phyloP scores from a whole-genome alignment of 2,797 vertebrate genomes.

The Ctenochaetus hawaiiensis region DNA sequence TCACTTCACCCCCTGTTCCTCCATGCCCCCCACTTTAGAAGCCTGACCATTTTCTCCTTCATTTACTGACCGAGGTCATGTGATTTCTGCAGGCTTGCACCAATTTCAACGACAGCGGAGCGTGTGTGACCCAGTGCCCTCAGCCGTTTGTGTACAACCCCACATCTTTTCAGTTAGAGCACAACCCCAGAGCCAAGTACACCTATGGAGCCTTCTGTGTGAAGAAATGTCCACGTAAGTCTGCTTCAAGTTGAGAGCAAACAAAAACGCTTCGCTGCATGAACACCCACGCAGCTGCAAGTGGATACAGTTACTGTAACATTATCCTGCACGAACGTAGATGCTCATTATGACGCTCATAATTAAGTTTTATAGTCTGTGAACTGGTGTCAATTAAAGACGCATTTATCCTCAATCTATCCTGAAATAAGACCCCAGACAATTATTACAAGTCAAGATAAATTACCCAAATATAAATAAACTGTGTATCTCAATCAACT shows the following conservation, averaged over 20 bases:
- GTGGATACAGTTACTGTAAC: neutral
- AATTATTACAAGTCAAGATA: conserved; percentile 49
- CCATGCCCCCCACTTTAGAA: neutral
- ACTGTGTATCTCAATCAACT: conserved; percentile 59
- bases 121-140: conserved; percentile 96
- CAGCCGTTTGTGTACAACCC: conserved; percentile 98
- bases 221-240: conserved; percentile 97
- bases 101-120: conserved; percentile 98
- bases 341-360: conserved; percentile 16
- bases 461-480: conserved; percentile 61
- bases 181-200: conserved; percentile 96
- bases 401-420: conserved; percentile 48
- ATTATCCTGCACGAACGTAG: neutral
- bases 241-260: neutral
- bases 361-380: conserved; percentile 37
- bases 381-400: conserved; percentile 23
- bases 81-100: conserved; percentile 84
- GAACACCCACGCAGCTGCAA: too few species aligned
- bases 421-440: conserved; percentile 50
- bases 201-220: conserved; percentile 98
- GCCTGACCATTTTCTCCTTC: neutral
- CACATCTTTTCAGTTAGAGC: conserved; percentile 95
- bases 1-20: neutral
- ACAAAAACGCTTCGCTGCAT: neutral
- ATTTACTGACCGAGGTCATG: conserved; percentile 21